Percentiles rank a stretch among this genome's conserved stretches.
Evolutionary conservation across 1,140 invertebrate genomes (phyloP).

Genomic region (Ladona fulva): DNA sequence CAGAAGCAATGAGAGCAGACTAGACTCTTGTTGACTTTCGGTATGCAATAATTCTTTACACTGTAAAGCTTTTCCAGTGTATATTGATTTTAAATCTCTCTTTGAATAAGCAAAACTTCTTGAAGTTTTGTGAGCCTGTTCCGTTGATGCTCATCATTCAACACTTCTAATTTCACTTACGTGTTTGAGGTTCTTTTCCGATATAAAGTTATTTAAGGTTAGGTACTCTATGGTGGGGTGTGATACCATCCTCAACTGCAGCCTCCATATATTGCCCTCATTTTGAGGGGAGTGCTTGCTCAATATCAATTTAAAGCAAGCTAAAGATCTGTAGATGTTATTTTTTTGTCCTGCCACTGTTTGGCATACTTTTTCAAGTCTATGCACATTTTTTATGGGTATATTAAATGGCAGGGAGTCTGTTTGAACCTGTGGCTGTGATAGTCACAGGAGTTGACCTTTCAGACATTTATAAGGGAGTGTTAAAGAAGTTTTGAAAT

Average conservation of each 20-base stretch:
- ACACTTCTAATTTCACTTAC: no score
- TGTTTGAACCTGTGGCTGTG: background rate
- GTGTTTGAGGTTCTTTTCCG: no score
- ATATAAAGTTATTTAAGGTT: background rate
- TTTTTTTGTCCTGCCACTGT: slow-evolving; percentile 2
- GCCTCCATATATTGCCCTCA: background rate
- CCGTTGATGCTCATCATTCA: no score
- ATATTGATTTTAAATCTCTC: no score
- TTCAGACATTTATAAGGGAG: slow-evolving; percentile 5
- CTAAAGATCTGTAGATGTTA: slow-evolving; percentile 2
- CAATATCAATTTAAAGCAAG: slow-evolving; percentile 7
- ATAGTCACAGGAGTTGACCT: background rate
- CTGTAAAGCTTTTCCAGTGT: no score
- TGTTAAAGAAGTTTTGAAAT: background rate
- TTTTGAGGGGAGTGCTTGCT: background rate
- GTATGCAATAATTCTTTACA: no score
- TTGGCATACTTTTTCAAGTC: slow-evolving; percentile 1
- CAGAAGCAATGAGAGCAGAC: no score
- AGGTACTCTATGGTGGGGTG: background rate
- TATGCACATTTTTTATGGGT: slow-evolving; percentile 8
- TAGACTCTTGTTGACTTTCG: no score
- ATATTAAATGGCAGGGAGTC: background rate
- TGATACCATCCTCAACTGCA: background rate
- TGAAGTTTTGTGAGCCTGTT: no score
- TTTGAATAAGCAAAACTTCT: no score